These are phyloP conservation scores for Forficula auricularia DNA, from an alignment of 1,140 invertebrate genomes.

Conservation along the genomic window DNA sequence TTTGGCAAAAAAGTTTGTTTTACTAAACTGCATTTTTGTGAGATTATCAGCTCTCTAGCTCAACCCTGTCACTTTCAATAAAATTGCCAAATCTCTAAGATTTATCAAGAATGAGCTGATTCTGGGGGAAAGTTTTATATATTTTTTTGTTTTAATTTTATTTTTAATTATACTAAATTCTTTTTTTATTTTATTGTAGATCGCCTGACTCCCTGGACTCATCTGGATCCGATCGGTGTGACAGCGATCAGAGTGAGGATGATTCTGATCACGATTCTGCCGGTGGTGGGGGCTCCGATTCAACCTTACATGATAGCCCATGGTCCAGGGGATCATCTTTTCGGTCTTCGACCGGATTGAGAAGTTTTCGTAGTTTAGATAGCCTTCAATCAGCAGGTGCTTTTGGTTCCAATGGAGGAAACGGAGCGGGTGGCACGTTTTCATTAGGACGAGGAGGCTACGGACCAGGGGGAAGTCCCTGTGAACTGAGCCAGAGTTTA, in stretches of 20 bases:
- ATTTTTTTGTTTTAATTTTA: no score
- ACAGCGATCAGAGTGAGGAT: neutral
- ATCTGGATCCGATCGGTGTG: conserved; percentile 5
- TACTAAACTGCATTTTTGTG: no score
- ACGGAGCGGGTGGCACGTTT: neutral
- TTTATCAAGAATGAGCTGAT: no score
- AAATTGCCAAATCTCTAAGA: no score
- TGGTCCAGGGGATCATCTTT: conserved; percentile 14
- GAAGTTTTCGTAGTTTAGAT: conserved; percentile 30
- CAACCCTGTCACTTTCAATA: no score
- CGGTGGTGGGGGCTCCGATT: conserved; percentile 2
- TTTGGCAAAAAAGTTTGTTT: no score
- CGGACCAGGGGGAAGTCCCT: neutral
- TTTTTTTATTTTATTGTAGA: no score
- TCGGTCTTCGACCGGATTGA: conserved; percentile 19
- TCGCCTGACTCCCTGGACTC: conserved; percentile 35
- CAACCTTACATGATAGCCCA: conserved; percentile 9
- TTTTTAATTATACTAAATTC: no score
- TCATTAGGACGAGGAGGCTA: neutral
- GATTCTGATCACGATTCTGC: conserved; percentile 17
- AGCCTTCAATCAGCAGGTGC: conserved; percentile 19
- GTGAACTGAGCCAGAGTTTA: neutral
- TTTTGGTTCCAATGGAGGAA: neutral
- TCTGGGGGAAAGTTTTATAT: no score
- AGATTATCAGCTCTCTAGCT: no score